A percentile compares a stretch with the other conserved stretches of the same genome.
Evolutionary conservation across 2,888 invertebrate species (phyloP).

Genomic region (Thumatha senex): DNA sequence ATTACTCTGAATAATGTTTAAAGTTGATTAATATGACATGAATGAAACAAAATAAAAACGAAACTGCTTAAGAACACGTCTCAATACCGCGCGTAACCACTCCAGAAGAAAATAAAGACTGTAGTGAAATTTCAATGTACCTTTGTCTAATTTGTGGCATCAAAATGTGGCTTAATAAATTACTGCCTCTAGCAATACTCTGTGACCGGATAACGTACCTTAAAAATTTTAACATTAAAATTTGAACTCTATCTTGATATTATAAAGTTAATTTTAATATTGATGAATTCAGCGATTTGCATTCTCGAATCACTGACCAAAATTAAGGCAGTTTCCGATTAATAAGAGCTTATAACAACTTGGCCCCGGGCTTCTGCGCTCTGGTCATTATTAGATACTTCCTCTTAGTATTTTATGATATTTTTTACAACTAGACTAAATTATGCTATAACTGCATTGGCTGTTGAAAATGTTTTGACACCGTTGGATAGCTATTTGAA

Average conservation of each 20-base stretch:
- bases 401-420: conserved; percentile 49
- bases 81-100: conserved; percentile 26
- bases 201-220: conserved; percentile 74
- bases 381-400: conserved; percentile 65
- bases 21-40: neutral
- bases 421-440: conserved; percentile 34
- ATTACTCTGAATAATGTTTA: no score
- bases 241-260: conserved; percentile 22
- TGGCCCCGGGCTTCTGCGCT: conserved; percentile 58
- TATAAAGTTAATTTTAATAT: conserved; percentile 32
- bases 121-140: conserved; percentile 59
- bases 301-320: conserved; percentile 77
- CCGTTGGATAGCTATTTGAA: conserved; percentile 26
- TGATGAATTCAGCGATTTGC: conserved; percentile 52
- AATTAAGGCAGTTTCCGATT: conserved; percentile 78
- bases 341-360: conserved; percentile 67
- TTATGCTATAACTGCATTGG: conserved; percentile 37
- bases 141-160: conserved; percentile 73
- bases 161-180: conserved; percentile 72
- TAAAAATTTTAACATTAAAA: conserved; percentile 17
- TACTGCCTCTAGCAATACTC: conserved; percentile 69
- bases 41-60: no score
- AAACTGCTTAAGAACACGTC: neutral
- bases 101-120: conserved; percentile 62
- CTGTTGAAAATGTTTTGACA: conserved; percentile 41